These are phyloP conservation scores for Apotomis turbidana DNA, from an alignment of 2,888 invertebrate species.

Conservation along the genomic window DNA sequence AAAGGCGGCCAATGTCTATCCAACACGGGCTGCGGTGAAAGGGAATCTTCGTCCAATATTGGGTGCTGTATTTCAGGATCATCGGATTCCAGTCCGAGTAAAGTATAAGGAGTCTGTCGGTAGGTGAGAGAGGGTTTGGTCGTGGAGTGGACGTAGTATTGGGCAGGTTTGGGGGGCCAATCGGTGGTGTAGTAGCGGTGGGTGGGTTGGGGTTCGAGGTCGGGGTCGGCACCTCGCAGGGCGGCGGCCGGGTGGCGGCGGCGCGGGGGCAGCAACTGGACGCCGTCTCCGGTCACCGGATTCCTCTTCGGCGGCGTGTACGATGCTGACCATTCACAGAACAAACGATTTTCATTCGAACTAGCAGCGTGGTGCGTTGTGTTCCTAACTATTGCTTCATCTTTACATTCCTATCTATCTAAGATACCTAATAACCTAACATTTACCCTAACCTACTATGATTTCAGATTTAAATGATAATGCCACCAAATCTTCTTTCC, in stretches of 20 bases:
- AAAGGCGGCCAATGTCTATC: slow-evolving; percentile 77
- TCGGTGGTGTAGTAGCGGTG: slow-evolving; percentile 72
- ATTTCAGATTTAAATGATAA: not conserved
- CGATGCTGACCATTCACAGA: slow-evolving; percentile 79
- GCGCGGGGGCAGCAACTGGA: slow-evolving; percentile 79
- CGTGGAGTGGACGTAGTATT: slow-evolving; percentile 75
- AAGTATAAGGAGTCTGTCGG: slow-evolving; percentile 69
- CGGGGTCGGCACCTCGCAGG: slow-evolving; percentile 79
- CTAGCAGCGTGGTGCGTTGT: slow-evolving; percentile 48
- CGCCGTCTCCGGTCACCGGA: slow-evolving; percentile 86
- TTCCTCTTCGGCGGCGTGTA: slow-evolving; percentile 84
- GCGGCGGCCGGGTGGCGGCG: slow-evolving; percentile 77
- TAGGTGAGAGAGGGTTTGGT: slow-evolving; percentile 60
- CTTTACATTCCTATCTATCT: slow-evolving; percentile 28
- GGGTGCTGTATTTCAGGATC: slow-evolving; percentile 66
- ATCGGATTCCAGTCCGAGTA: slow-evolving; percentile 73
- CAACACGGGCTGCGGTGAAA: slow-evolving; percentile 71
- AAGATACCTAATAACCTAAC: too few species aligned
- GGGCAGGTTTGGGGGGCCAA: slow-evolving; percentile 74
- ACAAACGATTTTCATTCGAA: slow-evolving; percentile 76
- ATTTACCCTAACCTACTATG: not conserved
- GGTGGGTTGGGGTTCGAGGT: slow-evolving; percentile 69
- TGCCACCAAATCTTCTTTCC: not conserved
- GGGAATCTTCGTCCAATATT: slow-evolving; percentile 67
- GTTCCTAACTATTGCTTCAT: slow-evolving; percentile 3